Evolutionary conservation across 2,888 invertebrate genomes (phyloP).

Genomic region (Troides oblongomaculatus): DNA sequence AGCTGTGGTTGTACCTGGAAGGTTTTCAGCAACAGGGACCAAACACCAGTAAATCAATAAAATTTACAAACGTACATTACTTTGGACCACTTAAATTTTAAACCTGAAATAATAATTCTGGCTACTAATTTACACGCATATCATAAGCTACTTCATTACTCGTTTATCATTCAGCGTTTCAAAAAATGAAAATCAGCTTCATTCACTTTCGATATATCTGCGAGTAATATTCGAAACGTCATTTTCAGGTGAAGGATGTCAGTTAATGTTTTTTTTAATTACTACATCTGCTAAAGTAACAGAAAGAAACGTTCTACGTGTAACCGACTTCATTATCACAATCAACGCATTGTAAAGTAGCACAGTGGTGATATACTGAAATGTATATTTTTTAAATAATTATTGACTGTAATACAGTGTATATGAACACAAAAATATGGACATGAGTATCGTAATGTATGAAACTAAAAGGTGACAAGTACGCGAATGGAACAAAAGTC

Average conservation of each 20-base stretch:
- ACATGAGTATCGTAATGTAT: not conserved
- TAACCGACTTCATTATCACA: slow-evolving; percentile 32
- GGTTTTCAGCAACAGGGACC: too few relatives aligned
- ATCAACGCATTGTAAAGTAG: not conserved
- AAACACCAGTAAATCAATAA: too few relatives aligned
- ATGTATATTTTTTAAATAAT: not conserved
- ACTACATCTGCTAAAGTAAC: slow-evolving; percentile 26
- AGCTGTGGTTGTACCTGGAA: too few relatives aligned
- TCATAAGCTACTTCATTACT: too few relatives aligned
- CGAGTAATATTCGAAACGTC: slow-evolving; percentile 38
- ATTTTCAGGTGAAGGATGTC: slow-evolving; percentile 33
- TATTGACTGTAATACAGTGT: not conserved
- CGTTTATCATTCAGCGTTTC: not conserved
- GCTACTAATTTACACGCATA: too few relatives aligned
- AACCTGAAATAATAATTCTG: too few relatives aligned
- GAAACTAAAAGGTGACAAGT: not conserved
- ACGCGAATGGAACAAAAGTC: not conserved
- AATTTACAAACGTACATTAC: too few relatives aligned
- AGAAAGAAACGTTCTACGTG: slow-evolving; percentile 27
- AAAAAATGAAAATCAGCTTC: slow-evolving; percentile 18
- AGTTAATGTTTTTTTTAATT: slow-evolving; percentile 32
- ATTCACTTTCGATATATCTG: slow-evolving; percentile 31
- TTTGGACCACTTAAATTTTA: too few relatives aligned
- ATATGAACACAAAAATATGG: too few relatives aligned
- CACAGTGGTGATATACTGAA: not conserved